phyloP scores from a whole-genome alignment of 2,113 vertebrate genomes.

The Petaurus breviceps region DNA sequence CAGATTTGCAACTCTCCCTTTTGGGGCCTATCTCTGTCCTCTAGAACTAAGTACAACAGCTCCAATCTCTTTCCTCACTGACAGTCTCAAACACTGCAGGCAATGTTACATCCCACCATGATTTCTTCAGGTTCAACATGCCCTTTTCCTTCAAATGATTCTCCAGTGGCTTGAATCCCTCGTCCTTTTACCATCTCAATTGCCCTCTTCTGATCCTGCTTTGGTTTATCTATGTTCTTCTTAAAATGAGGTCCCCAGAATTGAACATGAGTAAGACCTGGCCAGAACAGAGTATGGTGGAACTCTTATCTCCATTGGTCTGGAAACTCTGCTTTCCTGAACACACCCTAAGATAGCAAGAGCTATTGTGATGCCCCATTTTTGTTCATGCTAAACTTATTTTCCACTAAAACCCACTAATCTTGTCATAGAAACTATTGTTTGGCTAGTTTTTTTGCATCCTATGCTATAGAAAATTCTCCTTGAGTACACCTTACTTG shows the following conservation, averaged over 20 bases:
- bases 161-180: background rate
- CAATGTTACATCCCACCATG: background rate
- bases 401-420: background rate
- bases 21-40: background rate
- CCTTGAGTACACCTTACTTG: background rate
- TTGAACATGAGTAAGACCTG: background rate
- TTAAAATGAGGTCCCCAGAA: background rate
- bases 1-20: background rate
- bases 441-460: background rate
- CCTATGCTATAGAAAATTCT: background rate
- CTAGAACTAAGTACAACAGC: background rate
- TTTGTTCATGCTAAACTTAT: background rate
- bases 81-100: background rate
- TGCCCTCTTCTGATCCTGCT: background rate
- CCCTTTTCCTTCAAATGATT: background rate
- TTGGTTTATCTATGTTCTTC: background rate
- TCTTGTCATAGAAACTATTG: background rate
- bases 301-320: background rate
- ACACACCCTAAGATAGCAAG: background rate
- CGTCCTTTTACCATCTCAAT: background rate
- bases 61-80: background rate
- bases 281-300: background rate
- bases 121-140: background rate
- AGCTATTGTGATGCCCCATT: background rate
- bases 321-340: background rate